Conservation (phyloP, 2,113 vertebrate species). For the Poeciliopsis turrubarensis region DNA sequence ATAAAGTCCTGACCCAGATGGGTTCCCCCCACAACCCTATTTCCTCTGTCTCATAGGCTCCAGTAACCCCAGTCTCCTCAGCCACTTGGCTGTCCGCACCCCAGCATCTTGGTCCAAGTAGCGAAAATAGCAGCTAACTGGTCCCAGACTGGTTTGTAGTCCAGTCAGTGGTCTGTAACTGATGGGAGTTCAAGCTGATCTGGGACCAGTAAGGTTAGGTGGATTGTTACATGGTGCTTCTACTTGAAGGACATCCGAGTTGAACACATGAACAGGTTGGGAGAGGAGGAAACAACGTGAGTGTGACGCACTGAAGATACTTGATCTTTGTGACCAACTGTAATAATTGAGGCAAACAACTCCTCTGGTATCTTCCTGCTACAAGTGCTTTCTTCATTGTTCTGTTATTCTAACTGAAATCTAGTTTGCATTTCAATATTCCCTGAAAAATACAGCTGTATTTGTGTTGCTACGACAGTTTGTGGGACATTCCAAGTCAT, state of each 20-base stretch:
- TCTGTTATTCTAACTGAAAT: constrained; percentile 73
- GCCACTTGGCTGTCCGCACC: constrained; percentile 57
- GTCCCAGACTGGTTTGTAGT: constrained; percentile 50
- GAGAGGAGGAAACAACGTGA: constrained; percentile 72
- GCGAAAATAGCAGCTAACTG: constrained; percentile 36
- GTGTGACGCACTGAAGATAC: constrained; percentile 88
- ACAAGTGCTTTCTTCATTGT: constrained; percentile 52
- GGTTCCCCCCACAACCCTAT: constrained; percentile 98
- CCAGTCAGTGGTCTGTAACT: constrained; percentile 11
- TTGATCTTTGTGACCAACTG: constrained; percentile 97
- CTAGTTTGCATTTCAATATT: constrained; percentile 84
- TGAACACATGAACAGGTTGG: constrained; percentile 83
- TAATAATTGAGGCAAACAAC: constrained; percentile 82
- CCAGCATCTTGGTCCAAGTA: constrained; percentile 67
- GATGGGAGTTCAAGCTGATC: constrained; percentile 46
- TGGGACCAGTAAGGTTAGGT: constrained; percentile 33
- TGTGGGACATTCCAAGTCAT: constrained; percentile 67
- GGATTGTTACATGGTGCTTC: constrained; percentile 51
- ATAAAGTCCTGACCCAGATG: constrained; percentile 99
- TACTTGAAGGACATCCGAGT: constrained; percentile 94
- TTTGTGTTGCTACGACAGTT: constrained; percentile 42
- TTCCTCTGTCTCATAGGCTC: constrained; percentile 93
- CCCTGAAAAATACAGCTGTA: constrained; percentile 71
- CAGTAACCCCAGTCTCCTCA: constrained; percentile 52
- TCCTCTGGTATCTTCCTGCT: constrained; percentile 67